Percentiles rank a stretch among this genome's conserved stretches.
Conservation (phyloP, 2,797 vertebrate species). For the Chaetodon trifasciatus region DNA sequence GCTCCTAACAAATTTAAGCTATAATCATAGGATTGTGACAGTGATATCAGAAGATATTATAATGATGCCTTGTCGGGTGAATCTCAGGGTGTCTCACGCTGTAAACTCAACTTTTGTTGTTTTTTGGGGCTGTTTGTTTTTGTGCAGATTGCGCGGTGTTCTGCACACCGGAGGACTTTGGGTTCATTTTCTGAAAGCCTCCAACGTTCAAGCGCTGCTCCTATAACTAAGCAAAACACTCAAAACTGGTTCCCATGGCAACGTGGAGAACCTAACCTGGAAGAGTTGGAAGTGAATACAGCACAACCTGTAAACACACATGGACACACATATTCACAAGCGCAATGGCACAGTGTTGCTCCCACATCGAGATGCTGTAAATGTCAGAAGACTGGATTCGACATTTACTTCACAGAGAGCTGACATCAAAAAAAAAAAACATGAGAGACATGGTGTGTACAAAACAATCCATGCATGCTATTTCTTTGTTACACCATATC, state of each 20-base stretch:
- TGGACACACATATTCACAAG: conserved; percentile 31
- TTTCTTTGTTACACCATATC: conserved; percentile 9
- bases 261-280: conserved; percentile 71
- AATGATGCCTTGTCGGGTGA: conserved; percentile 39
- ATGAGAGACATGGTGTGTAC: background rate
- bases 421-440: conserved; percentile 21
- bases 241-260: conserved; percentile 78
- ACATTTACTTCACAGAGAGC: conserved; percentile 32
- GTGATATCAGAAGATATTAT: conserved; percentile 51
- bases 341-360: conserved; percentile 41
- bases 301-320: conserved; percentile 68
- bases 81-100: conserved; percentile 6
- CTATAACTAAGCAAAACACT: conserved; percentile 74
- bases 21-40: conserved; percentile 52
- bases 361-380: conserved; percentile 55
- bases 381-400: conserved; percentile 53
- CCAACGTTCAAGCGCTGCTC: conserved; percentile 56
- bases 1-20: conserved; percentile 49
- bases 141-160: conserved; percentile 18
- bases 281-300: conserved; percentile 66
- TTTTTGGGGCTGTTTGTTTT: too few species aligned
- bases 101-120: conserved; percentile 20
- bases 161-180: conserved; percentile 35
- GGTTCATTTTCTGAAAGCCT: conserved; percentile 59
- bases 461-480: background rate